These are phyloP conservation scores for Eupithecia exiguata DNA, from an alignment of 2,888 invertebrate species.

Conservation along the genomic window DNA sequence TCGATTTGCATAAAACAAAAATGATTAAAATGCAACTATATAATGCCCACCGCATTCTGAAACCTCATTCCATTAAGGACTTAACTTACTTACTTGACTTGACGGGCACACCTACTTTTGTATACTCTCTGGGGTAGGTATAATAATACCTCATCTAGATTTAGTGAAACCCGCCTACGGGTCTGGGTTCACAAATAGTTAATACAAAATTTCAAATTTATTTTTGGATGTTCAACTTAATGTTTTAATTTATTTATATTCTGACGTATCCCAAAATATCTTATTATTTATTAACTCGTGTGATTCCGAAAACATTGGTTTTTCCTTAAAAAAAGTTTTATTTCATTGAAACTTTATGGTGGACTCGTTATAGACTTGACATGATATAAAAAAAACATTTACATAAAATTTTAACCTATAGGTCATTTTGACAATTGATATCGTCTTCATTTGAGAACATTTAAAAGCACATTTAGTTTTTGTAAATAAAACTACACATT, in stretches of 20 bases:
- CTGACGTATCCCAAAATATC: too few species aligned
- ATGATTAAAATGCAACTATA: constrained; percentile 68
- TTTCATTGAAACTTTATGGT: background rate
- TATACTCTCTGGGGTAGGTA: constrained; percentile 39
- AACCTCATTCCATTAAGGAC: constrained; percentile 60
- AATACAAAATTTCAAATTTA: background rate
- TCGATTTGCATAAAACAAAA: constrained; percentile 72
- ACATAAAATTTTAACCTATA: background rate
- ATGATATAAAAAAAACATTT: background rate
- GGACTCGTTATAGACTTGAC: background rate
- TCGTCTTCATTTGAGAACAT: background rate
- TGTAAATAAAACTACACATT: background rate
- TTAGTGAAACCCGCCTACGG: constrained; percentile 17
- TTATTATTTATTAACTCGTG: too few species aligned
- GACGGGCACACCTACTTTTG: constrained; percentile 45
- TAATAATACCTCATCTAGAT: constrained; percentile 32
- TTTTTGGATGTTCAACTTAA: background rate
- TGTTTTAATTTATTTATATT: background rate
- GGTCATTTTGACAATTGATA: constrained; percentile 2
- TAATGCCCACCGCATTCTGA: constrained; percentile 59
- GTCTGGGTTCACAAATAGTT: background rate
- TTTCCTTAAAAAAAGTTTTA: too few species aligned
- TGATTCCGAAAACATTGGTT: too few species aligned
- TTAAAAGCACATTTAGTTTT: background rate
- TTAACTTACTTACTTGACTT: constrained; percentile 50